Conservation (phyloP, 2,113 vertebrate genomes). For the Scomber japonicus region DNA sequence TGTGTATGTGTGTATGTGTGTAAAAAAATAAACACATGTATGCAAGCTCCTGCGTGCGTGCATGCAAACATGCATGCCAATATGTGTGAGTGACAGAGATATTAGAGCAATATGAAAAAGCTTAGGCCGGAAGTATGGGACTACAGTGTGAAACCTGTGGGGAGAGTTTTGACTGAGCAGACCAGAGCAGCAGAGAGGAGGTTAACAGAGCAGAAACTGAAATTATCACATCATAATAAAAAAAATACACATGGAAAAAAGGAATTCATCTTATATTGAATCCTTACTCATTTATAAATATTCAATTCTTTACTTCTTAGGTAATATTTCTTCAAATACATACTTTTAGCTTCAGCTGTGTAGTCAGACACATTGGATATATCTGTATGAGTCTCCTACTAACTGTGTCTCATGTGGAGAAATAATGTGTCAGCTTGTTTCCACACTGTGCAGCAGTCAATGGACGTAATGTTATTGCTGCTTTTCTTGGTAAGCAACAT, state of each 20-base stretch:
- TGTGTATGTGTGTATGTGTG: constrained; percentile 11
- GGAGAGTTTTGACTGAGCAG: constrained; percentile 18
- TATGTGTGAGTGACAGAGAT: constrained; percentile 49
- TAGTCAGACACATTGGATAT: background rate
- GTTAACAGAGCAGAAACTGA: background rate
- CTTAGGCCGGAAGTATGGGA: constrained; percentile 50
- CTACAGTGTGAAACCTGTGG: constrained; percentile 22
- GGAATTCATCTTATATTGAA: too few relatives aligned
- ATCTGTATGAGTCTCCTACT: background rate
- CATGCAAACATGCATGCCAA: constrained; percentile 32
- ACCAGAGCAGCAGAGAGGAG: constrained; percentile 8
- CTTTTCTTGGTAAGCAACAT: constrained; percentile 16
- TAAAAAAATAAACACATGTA: constrained; percentile 38
- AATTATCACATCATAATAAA: background rate
- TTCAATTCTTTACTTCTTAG: too few relatives aligned
- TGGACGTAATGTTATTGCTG: constrained; percentile 19
- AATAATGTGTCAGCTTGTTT: background rate
- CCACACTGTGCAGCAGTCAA: constrained; percentile 8
- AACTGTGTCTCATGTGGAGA: background rate
- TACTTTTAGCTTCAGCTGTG: background rate
- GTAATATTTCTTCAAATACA: too few relatives aligned
- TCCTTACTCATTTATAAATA: too few relatives aligned
- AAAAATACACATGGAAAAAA: background rate
- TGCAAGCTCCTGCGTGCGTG: constrained; percentile 33
- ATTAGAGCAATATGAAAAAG: constrained; percentile 65